Evolutionary conservation across 2,797 vertebrate species (phyloP), one percentile per base, ranked within the genome.

Genomic region (Selene dorsalis): DNA sequence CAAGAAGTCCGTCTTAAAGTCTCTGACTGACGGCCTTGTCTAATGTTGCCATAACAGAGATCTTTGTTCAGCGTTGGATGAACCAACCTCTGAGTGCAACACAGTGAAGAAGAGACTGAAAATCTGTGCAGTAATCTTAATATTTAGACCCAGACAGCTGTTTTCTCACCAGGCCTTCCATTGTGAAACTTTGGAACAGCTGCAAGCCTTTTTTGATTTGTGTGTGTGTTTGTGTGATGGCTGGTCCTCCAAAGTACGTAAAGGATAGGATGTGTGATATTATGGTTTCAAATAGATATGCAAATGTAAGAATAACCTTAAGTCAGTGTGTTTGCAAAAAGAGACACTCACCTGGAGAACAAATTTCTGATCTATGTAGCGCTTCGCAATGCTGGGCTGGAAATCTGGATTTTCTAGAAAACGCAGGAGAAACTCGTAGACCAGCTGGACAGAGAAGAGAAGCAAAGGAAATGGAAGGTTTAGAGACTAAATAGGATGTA

Each of bases 341-440:
- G n/a, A 52, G 7, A 35, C 7, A 80, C 94, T 85, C 90, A 99
- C 98, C 97, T 99, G 98, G 55, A 99, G 94, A 73, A 99, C 98
- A 95, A 99, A 99, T 75, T 96, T 99, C 95, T 99, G 98, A 93
- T 99, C 98, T 83, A 99, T 97, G 87, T 95, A 94, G 88, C 97
- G 92, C 87, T 99, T 99, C 13, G 98, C 98, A 85, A 98, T 96
- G 91, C 96, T 98, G 65, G 97, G 96, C 87, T 99, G 98, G 84
- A 99, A 99, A 91, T 99, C 98, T 0, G 97, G 97, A 84, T 97
- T 98, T 92, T 99, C 98, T 86, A 99, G 89, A 93, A 99, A 99
- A 78, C 97, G 96, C 88, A 99, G 94, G 82, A 99, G 96, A 93
- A 99, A 99, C 93, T 99, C 98, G 74, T 99, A 99, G 48, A 98